Evolutionary conservation across 2,797 vertebrate species (phyloP).

Genomic region (Anguilla obscura): DNA sequence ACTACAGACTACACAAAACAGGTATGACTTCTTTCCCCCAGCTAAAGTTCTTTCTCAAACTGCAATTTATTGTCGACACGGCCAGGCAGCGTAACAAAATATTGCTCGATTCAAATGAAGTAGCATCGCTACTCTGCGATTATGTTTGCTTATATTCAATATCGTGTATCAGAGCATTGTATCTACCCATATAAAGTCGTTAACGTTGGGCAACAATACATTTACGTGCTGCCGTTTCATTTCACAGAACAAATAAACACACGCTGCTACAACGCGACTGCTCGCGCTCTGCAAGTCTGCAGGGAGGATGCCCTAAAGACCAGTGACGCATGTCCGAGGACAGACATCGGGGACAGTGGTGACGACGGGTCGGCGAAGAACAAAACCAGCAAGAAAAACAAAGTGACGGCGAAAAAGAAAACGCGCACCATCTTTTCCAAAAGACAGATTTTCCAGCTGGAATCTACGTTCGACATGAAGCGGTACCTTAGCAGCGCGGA

Average conservation of each 20-base stretch:
- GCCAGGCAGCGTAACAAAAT: not conserved
- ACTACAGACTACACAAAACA: conserved; percentile 45
- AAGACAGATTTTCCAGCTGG: conserved; percentile 83
- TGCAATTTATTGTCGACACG: not conserved
- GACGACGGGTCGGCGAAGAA: conserved; percentile 50
- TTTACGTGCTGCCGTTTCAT: conserved; percentile 22
- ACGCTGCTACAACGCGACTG: conserved; percentile 45
- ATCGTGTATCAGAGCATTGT: not conserved
- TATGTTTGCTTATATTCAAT: not conserved
- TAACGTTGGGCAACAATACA: not conserved
- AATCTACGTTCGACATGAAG: conserved; percentile 83
- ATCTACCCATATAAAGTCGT: not conserved
- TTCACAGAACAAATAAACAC: conserved; percentile 56
- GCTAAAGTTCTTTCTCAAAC: not conserved
- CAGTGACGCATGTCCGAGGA: conserved; percentile 50
- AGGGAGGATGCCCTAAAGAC: conserved; percentile 53
- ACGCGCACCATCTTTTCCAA: conserved; percentile 88
- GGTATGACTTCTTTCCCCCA: conserved; percentile 51
- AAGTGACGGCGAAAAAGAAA: conserved; percentile 76
- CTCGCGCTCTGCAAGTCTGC: conserved; percentile 43
- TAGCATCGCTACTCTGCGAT: not conserved
- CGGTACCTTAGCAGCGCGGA: conserved; percentile 85
- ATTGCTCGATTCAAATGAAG: not conserved
- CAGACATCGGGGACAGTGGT: conserved; percentile 71
- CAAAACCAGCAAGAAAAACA: conserved; percentile 66